These are phyloP conservation scores for Ectobius pallidus DNA, from an alignment of 2,888 invertebrate genomes.

Conservation along the genomic window DNA sequence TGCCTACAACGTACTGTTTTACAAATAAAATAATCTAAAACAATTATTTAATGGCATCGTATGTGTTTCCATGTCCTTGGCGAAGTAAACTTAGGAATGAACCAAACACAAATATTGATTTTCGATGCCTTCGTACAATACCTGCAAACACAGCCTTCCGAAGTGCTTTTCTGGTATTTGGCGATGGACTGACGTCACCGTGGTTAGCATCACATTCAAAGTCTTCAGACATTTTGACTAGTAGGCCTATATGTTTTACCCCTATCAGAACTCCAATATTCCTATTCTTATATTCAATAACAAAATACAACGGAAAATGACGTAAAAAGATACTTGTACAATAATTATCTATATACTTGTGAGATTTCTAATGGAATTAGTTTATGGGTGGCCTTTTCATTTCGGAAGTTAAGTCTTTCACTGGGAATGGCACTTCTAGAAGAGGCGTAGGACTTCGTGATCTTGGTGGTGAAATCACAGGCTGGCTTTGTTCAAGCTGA, in stretches of 20 bases:
- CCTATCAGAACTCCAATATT: not conserved
- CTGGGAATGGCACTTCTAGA: not conserved
- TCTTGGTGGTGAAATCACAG: not conserved
- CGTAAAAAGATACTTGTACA: no score
- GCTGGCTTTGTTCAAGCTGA: no score
- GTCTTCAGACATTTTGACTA: not conserved
- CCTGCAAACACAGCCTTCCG: not conserved
- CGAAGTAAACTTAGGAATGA: constrained; percentile 14
- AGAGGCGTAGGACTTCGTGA: constrained; percentile 3
- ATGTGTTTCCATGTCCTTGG: constrained; percentile 2
- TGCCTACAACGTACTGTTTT: no score
- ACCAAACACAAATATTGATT: constrained; percentile 12
- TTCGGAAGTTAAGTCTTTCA: not conserved
- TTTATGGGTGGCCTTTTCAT: constrained; percentile 15
- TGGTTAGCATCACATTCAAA: not conserved
- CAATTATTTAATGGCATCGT: constrained; percentile 4
- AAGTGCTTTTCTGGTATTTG: not conserved
- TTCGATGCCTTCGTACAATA: not conserved
- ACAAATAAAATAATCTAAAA: no score
- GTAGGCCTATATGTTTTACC: not conserved
- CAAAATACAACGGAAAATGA: not conserved
- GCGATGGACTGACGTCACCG: not conserved
- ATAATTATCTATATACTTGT: no score
- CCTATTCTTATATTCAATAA: not conserved
- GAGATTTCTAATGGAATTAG: not conserved